A percentile compares a stretch with the other conserved stretches of the same genome.
These are phyloP conservation scores for Octodonta nipae DNA, from an alignment of 2,888 invertebrate species.

Conservation along the genomic window DNA sequence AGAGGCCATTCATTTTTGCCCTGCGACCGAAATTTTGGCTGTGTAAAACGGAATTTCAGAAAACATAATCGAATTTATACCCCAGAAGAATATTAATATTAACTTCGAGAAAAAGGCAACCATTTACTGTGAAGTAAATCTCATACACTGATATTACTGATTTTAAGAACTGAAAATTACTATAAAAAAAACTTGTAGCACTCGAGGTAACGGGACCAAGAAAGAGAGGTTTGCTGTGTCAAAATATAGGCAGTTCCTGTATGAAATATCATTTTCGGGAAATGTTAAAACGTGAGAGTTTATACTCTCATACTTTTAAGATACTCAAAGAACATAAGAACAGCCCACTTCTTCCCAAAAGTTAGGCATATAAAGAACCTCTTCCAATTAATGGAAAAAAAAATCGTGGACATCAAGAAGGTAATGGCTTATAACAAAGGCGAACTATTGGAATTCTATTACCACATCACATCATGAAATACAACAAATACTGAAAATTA, in stretches of 20 bases:
- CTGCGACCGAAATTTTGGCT: slow-evolving; percentile 14
- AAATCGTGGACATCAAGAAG: slow-evolving; percentile 11
- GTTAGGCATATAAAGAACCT: slow-evolving; percentile 7
- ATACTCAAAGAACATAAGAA: slow-evolving; percentile 1
- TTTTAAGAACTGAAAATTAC: slow-evolving; percentile 8
- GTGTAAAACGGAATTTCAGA: slow-evolving; percentile 9
- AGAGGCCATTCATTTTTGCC: slow-evolving; percentile 8
- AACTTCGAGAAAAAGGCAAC: slow-evolving; percentile 8
- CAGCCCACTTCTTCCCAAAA: slow-evolving; percentile 1
- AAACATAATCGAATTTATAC: slow-evolving; percentile 12
- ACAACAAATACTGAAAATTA: slow-evolving; percentile 5
- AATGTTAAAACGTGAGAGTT: slow-evolving; percentile 1
- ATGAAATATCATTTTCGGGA: not conserved
- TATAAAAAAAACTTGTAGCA: slow-evolving; percentile 4
- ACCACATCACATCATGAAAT: slow-evolving; percentile 9
- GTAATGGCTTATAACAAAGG: slow-evolving; percentile 9
- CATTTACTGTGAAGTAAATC: slow-evolving; percentile 8
- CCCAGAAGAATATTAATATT: slow-evolving; percentile 15
- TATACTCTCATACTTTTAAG: slow-evolving; percentile 1
- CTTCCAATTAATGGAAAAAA: slow-evolving; percentile 11
- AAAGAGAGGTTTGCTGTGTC: not conserved
- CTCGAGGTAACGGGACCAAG: not conserved
- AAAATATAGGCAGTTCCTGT: slow-evolving; percentile 2
- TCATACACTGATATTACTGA: slow-evolving; percentile 2
- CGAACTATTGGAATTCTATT: slow-evolving; percentile 10